These are phyloP conservation scores for Drosophila auraria DNA, from an alignment of 1,140 invertebrate genomes.

Conservation along the genomic window DNA sequence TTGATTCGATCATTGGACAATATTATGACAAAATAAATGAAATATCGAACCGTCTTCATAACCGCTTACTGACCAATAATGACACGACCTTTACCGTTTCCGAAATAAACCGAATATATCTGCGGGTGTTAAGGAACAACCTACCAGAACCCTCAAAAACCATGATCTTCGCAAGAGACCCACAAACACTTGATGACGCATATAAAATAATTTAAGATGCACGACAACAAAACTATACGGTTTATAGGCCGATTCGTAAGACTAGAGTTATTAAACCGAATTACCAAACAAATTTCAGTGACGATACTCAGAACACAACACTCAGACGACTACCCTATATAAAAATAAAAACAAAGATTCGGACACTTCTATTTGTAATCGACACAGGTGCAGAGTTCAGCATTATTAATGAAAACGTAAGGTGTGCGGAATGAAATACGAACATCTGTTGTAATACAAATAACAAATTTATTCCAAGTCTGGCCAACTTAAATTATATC, in stretches of 20 bases:
- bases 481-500: too few species aligned
- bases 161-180: too few species aligned
- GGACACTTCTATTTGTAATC: constrained; percentile 9
- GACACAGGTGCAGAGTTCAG: constrained; percentile 17
- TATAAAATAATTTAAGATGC: too few species aligned
- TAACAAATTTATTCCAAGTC: too few species aligned
- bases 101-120: background rate
- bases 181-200: too few species aligned
- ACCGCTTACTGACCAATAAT: constrained; percentile 1
- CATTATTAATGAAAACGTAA: constrained; percentile 12
- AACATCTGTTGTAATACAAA: too few species aligned
- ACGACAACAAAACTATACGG: constrained; percentile 12
- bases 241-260: constrained; percentile 16
- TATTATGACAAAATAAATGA: background rate
- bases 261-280: constrained; percentile 18
- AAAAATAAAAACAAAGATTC: constrained; percentile 12
- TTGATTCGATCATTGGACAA: background rate
- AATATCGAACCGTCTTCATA: too few species aligned
- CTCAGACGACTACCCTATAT: constrained; percentile 24
- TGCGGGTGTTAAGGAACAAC: constrained; percentile 1
- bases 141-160: background rate
- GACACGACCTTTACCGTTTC: background rate
- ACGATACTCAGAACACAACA: constrained; percentile 12
- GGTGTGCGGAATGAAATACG: too few species aligned
- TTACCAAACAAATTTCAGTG: constrained; percentile 4